Base-by-base conservation (phyloP, 53 echinoderm and acorn worm genomes). In the Stichopus horrens region DNA sequence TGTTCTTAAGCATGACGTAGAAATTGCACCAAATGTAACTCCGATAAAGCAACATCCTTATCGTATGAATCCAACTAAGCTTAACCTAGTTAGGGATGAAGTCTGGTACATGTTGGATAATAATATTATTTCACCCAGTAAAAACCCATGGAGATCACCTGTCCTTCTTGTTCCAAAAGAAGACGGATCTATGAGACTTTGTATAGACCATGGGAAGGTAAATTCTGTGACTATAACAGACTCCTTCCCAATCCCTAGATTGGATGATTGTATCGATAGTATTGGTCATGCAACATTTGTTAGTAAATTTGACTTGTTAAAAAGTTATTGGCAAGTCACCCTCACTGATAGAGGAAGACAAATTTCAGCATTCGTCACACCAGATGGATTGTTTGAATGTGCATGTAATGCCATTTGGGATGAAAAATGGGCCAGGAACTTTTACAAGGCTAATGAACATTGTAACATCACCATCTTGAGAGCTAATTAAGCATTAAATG, bases 351-450 rank as follows among this genome's bases (percentile, higher is more conserved):
- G 79, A 52, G 89, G 79, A 8, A 79, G 52, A 51, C 59, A 89
- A 21, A 59, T 60, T 57, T 89, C 89, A 1, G 66, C 79, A 10
- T 89, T 89, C 37, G 89, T 89, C 4, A 89, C 89, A 0, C 79
- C 79, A 7, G 79, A 89, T 14, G 78, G 79, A 8, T 1, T 89
- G 21, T 89, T 20, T 18, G 0, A 56, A 18, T 89, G 21, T 59
- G 80, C n/a, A 79, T 16, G 79, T 79, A 52, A 89, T 89, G 89
- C 79, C 79, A 9, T 88, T 89, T n/a, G n/a, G n/a, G 76, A 75
- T 75, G 77, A 7, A 77, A 77, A 77, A 77, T 23, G 77, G 23
- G 5, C 23, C 77, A 4, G 51, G 77, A 23, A 23, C 77, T 23
- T 5, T 77, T 23, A 18, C 77, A 13, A 5, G 77, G 21, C 23